These are phyloP conservation scores for Takifugu ocellatus DNA, from an alignment of 2,797 vertebrate species.

Conservation along the genomic window DNA sequence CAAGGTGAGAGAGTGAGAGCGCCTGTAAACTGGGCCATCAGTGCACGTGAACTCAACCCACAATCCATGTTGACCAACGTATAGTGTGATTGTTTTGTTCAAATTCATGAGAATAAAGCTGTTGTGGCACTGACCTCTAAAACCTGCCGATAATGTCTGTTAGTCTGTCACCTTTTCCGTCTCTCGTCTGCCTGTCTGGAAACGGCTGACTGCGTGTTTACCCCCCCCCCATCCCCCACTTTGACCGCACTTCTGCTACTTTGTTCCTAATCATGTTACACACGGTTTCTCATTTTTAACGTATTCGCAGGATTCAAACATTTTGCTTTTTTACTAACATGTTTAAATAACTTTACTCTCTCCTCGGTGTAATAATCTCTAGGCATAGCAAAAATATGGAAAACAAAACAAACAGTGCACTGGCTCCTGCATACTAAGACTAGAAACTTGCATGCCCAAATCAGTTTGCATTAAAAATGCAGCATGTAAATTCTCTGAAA, in stretches of 20 bases:
- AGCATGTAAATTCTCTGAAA: background rate
- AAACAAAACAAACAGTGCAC: slow-evolving; percentile 14
- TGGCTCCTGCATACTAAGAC: slow-evolving; percentile 1
- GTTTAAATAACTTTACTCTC: slow-evolving; percentile 36
- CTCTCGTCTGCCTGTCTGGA: slow-evolving; percentile 13
- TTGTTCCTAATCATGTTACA: slow-evolving; percentile 56
- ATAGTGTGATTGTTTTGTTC: background rate
- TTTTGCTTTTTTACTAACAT: slow-evolving; percentile 33
- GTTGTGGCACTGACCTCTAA: slow-evolving; percentile 41
- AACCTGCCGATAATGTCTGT: slow-evolving; percentile 42
- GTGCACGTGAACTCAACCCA: background rate
- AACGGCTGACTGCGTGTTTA: slow-evolving; percentile 6
- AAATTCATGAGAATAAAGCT: slow-evolving; percentile 16
- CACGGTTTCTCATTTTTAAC: slow-evolving; percentile 44
- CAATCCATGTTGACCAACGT: too few relatives aligned
- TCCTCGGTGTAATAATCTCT: slow-evolving; percentile 13
- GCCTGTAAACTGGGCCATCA: too few relatives aligned
- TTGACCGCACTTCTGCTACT: slow-evolving; percentile 44
- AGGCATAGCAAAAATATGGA: slow-evolving; percentile 28
- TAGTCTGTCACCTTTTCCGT: slow-evolving; percentile 42
- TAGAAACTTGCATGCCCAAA: background rate
- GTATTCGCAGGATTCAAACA: slow-evolving; percentile 42
- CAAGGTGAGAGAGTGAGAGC: too few relatives aligned
- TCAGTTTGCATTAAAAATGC: background rate
- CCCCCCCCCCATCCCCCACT: slow-evolving; percentile 20